phyloP scores from a whole-genome alignment of 2,797 vertebrate genomes.

The Valencia hispanica region DNA sequence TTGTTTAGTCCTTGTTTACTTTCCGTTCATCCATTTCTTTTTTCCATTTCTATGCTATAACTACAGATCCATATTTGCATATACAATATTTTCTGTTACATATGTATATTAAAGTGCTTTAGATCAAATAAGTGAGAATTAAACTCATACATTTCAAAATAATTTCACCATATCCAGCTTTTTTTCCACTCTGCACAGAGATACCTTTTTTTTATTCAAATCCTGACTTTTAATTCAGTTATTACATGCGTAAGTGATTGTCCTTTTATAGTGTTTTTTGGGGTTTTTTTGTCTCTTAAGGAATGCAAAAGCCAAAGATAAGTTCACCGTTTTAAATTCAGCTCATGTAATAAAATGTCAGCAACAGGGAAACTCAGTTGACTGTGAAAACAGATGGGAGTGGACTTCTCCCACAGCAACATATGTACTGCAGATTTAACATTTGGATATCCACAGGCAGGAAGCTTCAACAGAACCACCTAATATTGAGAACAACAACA shows the following conservation, averaged over 20 bases:
- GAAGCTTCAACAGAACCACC: constrained; percentile 25
- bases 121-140: constrained; percentile 30
- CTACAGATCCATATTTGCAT: constrained; percentile 25
- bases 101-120: constrained; percentile 53
- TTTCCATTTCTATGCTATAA: constrained; percentile 30
- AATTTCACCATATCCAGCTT: constrained; percentile 29
- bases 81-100: constrained; percentile 18
- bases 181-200: constrained; percentile 30
- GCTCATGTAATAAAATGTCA: constrained; percentile 41
- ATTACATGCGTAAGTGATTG: constrained; percentile 40
- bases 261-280: constrained; percentile 47
- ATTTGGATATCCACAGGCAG: constrained; percentile 26
- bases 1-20: constrained; percentile 20
- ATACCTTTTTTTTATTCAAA: constrained; percentile 54
- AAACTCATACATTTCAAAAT: constrained; percentile 17
- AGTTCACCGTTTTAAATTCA: constrained; percentile 53
- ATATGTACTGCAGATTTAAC: constrained; percentile 24
- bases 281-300: constrained; percentile 27
- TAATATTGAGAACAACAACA: not conserved
- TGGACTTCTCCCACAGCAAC: constrained; percentile 22
- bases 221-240: constrained; percentile 62
- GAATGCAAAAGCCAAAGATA: constrained; percentile 63
- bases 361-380: constrained; percentile 36
- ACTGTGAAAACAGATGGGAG: constrained; percentile 31
- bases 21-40: not conserved